phyloP scores from a whole-genome alignment of 2,113 vertebrate genomes.

The Burhinus oedicnemus region DNA sequence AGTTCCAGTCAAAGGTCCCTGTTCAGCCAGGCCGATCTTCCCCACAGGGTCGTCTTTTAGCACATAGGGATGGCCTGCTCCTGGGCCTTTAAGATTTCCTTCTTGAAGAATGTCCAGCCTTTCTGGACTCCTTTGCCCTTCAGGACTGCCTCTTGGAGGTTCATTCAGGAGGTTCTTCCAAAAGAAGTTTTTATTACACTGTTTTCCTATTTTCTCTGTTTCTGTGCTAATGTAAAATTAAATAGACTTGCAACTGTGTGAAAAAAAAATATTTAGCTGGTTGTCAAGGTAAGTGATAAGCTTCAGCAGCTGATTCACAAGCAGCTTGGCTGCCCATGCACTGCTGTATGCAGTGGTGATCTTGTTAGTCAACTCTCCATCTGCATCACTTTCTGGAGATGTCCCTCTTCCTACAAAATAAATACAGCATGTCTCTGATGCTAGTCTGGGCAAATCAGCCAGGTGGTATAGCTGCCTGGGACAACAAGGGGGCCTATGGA shows the following conservation, averaged over 20 bases:
- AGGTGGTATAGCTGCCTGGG: background rate
- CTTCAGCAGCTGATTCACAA: background rate
- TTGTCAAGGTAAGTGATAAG: background rate
- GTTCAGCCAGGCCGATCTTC: background rate
- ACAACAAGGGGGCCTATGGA: background rate
- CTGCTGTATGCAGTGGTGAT: background rate
- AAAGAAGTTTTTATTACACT: background rate
- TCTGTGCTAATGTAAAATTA: background rate
- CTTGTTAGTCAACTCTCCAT: background rate
- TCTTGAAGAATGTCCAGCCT: background rate
- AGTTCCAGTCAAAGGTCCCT: background rate
- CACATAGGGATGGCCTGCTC: background rate
- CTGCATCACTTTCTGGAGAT: background rate
- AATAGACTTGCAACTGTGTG: background rate
- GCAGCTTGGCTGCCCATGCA: background rate
- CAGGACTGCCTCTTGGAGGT: background rate
- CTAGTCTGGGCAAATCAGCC: background rate
- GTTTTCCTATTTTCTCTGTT: background rate
- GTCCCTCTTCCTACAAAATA: background rate
- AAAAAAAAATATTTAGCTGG: background rate
- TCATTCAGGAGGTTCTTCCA: background rate
- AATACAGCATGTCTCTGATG: background rate
- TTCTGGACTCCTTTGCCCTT: background rate
- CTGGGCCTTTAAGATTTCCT: background rate
- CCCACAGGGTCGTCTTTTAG: background rate